Base-by-base conservation (phyloP, 2,888 invertebrate genomes). In the Diachrysia chrysitis region DNA sequence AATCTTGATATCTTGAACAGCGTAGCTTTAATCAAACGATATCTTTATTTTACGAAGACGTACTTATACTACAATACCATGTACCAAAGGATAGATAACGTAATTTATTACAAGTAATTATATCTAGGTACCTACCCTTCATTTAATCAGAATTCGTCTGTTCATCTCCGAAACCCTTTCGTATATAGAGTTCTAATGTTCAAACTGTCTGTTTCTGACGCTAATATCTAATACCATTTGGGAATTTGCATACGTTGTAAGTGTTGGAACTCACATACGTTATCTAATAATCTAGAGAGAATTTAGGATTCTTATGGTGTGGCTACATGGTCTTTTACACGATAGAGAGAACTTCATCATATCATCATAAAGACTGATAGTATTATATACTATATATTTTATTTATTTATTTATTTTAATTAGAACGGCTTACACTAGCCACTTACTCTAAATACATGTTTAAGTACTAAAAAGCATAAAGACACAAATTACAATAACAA, bases 131-230 rank as follows among this genome's bases (percentile, higher is more conserved):
- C 17, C 3, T 3, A 19, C 48, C 4, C 5, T 48, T 48, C 4
- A 17, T 48, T 48, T 53, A n/a, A 10, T 21, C 16, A 54, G 0
- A 48, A 25, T 21, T 16, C 42, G 25, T 14, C 6, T 29, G 32
- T 32, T 32, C 32, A 32, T n/a, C 16, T 42, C 51, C 62, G 60
- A 65, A 23, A 60, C 29, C 25, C 29, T 65, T 65, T 37, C n/a
- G 21, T 19, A 17, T 56, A 54, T 53, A 66, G 2, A 29, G 17
- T n/a, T 23, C 25, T 61, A 60, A 73, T 69, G 74, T 70, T 59
- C 61, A 55, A 77, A 77, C 69, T 77, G 75, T 75, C 64, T 51
- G 77, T 75, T 77, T 37, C 73, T 73, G 73, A 69, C 64, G 29
- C 21, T 77, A 69, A 76, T 73, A 73, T 69, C 61, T 69, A 35